phyloP scores from a whole-genome alignment of 92 coral and sea anemone genomes.

The Palythoa grandiflora region DNA sequence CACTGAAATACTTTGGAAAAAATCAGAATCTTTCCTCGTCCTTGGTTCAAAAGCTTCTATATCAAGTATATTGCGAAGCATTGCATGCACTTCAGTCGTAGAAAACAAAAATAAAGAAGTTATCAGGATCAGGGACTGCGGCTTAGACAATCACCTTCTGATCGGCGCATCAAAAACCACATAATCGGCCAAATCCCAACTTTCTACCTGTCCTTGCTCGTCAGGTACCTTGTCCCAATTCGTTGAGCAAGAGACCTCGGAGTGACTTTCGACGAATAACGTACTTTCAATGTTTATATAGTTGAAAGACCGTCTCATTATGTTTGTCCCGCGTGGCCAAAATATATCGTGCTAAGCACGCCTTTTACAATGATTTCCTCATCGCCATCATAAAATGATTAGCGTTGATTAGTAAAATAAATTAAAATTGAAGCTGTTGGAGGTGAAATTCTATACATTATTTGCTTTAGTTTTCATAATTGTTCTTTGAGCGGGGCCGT shows the following conservation, averaged over 20 bases:
- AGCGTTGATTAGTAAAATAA: background rate
- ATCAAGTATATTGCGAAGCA: too few relatives aligned
- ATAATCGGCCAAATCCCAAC: constrained; percentile 29
- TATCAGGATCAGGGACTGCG: constrained; percentile 34
- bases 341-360: constrained; percentile 37
- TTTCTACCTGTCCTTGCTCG: constrained; percentile 42
- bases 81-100: background rate
- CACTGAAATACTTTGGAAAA: too few relatives aligned
- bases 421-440: too few relatives aligned
- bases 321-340: constrained; percentile 30
- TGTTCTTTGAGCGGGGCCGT: too few relatives aligned
- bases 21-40: too few relatives aligned
- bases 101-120: constrained; percentile 10
- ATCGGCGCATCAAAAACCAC: constrained; percentile 45
- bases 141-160: constrained; percentile 23
- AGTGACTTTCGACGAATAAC: constrained; percentile 20
- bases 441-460: too few relatives aligned
- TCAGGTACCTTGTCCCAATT: constrained; percentile 9
- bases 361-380: constrained; percentile 35
- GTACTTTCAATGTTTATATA: constrained; percentile 19
- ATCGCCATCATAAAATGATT: constrained; percentile 21
- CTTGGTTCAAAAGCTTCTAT: too few relatives aligned
- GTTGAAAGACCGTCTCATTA: constrained; percentile 28
- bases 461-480: too few relatives aligned
- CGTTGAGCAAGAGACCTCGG: constrained; percentile 43